phyloP scores from a whole-genome alignment of 2,113 vertebrate species.

The Callospermophilus lateralis region DNA sequence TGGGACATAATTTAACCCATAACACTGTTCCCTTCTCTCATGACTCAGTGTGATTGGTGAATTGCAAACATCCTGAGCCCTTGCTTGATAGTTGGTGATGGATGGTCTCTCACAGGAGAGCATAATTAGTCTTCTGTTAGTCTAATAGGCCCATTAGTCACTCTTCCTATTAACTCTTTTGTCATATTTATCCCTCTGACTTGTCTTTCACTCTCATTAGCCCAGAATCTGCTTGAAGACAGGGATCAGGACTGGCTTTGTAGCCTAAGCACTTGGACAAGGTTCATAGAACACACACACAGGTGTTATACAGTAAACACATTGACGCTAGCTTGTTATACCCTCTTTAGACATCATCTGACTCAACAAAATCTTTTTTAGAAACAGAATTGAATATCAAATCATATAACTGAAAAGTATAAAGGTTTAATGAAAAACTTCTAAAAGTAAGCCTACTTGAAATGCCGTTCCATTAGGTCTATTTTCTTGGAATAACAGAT shows the following conservation, averaged over 20 bases:
- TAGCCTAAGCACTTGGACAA: neutral
- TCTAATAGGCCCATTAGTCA: neutral
- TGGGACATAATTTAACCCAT: neutral
- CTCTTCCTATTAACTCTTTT: neutral
- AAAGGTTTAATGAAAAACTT: neutral
- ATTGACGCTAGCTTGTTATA: neutral
- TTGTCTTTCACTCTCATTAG: neutral
- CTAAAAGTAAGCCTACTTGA: neutral
- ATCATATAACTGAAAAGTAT: neutral
- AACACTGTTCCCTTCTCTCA: neutral
- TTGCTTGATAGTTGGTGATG: neutral
- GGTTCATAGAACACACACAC: neutral
- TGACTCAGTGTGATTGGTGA: fast-evolving
- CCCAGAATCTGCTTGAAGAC: neutral
- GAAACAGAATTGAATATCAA: neutral
- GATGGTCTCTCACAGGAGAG: neutral
- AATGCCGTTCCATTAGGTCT: neutral
- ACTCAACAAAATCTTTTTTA: neutral
- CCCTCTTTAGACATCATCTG: neutral
- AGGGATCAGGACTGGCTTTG: neutral
- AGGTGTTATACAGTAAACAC: neutral
- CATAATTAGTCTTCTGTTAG: neutral
- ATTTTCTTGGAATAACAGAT: slow-evolving; percentile 1
- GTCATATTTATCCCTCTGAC: neutral
- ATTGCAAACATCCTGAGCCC: neutral